These are phyloP conservation scores for Oeneis ivallda DNA, from an alignment of 2,888 invertebrate genomes.

Conservation along the genomic window DNA sequence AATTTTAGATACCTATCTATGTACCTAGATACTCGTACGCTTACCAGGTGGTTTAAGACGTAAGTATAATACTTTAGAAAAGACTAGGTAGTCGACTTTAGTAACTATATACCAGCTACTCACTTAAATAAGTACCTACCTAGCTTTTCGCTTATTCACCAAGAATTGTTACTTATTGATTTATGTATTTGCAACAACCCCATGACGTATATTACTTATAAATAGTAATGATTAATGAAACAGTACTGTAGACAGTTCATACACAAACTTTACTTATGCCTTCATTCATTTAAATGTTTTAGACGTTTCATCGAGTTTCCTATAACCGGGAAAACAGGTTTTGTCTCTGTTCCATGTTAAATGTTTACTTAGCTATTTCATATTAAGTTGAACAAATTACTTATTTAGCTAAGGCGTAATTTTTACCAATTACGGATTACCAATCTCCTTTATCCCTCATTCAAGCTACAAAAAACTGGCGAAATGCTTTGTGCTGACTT, in stretches of 20 bases:
- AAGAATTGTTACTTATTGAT: background rate
- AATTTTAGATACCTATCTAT: too few species aligned
- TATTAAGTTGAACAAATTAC: background rate
- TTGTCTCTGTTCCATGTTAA: slow-evolving; percentile 2
- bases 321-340: slow-evolving; percentile 16
- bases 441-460: too few species aligned
- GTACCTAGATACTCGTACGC: too few species aligned
- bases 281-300: slow-evolving; percentile 19
- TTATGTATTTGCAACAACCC: background rate
- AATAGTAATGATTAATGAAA: slow-evolving; percentile 1
- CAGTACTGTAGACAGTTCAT: background rate
- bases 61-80: too few species aligned
- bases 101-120: too few species aligned
- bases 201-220: slow-evolving; percentile 1
- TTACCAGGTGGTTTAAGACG: too few species aligned
- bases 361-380: background rate
- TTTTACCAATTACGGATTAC: too few species aligned
- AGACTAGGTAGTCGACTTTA: too few species aligned
- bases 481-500: too few species aligned
- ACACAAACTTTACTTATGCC: slow-evolving; percentile 1
- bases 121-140: background rate
- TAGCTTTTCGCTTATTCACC: background rate
- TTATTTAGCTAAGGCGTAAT: background rate
- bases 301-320: slow-evolving; percentile 14
- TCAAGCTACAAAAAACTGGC: too few species aligned